Evolutionary conservation across 2,888 invertebrate genomes (phyloP), one percentile per base, ranked within the genome.

Genomic region (Octonoba sinensis): DNA sequence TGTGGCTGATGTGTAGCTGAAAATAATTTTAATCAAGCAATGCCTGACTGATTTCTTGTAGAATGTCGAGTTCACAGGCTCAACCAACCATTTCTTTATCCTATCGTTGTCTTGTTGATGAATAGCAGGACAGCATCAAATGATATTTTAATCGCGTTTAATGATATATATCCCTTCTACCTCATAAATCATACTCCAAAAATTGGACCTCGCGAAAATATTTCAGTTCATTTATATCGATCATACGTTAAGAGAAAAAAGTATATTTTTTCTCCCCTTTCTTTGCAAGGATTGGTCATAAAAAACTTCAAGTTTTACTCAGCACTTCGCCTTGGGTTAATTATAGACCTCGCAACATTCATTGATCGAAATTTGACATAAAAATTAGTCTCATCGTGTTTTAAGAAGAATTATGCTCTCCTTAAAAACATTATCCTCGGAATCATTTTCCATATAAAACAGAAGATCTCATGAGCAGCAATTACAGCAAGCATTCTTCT

Each of bases 141-240:
- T 60, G 81, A 81, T 81, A 81, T 64, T 81, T 81, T 81, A 81
- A 81, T 81, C 67, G 57, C 69, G 74, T 81, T 81, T 81, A 81
- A 81, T 81, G 74, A 81, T 74, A 70, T 36, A 36, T 66, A 44
- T 66, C 77, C 47, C n/a, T 71, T 71, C 36, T 18, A 47, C 36
- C 47, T 57, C 77, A 78, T 78, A 78, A 78, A 78, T 78, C 77
- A 78, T 57, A 36, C 8, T 46, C 24, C 20, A 56, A 44, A 78
- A 78, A 78, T 71, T 71, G 64, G 70, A 27, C 22, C 64, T 57
- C 47, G 56, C 24, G 46, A 27, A 49, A 66, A 54, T 18, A 56
- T 56, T 13, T 24, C 44, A 16, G 16, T 36, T 13, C 49, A 36
- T 27, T 22, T 66, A 13, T 24, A 16, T 18, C 22, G n/a, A 66